These are phyloP conservation scores for Phoenicopterus ruber DNA, from an alignment of 2,113 vertebrate species.

Conservation along the genomic window DNA sequence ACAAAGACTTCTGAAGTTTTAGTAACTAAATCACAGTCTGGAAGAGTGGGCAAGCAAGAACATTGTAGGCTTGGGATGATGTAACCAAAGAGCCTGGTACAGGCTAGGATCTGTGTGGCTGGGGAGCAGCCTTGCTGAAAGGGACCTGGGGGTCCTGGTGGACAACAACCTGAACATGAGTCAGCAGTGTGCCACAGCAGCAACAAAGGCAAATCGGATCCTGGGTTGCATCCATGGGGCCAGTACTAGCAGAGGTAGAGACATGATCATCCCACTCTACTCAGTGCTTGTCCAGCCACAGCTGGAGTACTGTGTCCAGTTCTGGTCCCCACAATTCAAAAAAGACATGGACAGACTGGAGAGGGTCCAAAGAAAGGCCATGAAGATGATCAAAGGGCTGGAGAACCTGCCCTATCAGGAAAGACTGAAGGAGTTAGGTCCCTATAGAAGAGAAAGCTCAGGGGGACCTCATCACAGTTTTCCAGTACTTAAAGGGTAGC, in stretches of 20 bases:
- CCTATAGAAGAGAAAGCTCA: neutral
- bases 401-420: neutral
- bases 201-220: neutral
- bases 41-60: neutral
- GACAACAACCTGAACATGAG: neutral
- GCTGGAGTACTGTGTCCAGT: neutral
- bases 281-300: neutral
- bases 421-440: neutral
- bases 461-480: neutral
- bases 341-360: neutral
- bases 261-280: neutral
- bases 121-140: neutral
- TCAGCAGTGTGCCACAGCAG: rapidly evolving
- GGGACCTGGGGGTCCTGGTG: neutral
- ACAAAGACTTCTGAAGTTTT: neutral
- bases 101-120: neutral
- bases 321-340: neutral
- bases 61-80: neutral
- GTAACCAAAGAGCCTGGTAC: neutral
- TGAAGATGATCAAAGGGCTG: neutral
- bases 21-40: neutral
- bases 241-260: neutral
- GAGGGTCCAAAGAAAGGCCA: neutral
- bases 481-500: neutral
- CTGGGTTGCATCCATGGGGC: neutral